Base-by-base conservation (phyloP, 2,888 invertebrate species). In the Monopis laevigella region DNA sequence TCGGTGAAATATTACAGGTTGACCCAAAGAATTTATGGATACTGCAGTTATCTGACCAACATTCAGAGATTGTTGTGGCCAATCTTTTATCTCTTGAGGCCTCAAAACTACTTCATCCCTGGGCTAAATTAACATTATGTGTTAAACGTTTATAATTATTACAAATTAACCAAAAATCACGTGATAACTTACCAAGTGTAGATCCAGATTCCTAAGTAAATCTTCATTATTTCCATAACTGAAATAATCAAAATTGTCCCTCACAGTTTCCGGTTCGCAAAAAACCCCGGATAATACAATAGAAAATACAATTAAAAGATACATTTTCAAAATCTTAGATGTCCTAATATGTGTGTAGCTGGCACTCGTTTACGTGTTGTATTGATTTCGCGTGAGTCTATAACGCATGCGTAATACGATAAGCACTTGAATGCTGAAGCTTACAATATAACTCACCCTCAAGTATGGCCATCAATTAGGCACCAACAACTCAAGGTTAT, bases 11-110 rank as follows among this genome's bases (percentile, higher is more conserved):
- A 96, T 86, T 39, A 93, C 88, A 2, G 94, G 88, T 54, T 91
- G 88, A 13, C 90, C 89, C 39, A 86, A 77, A 3, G 85, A 85
- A 66, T 93, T 92, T 26, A 93, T 88, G 7, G 92, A 87, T n/a
- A 96, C 87, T 6, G 92, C 92, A 19, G 90, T 87, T 45, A 96
- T 88, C 75, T 96, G 92, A 3, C 96, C 95, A 21, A 95, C 81
- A 51, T 85, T 84, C 30, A 86, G 53, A 0, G 82, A 77, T 47
- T 82, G 80, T 47, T 82, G 78, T 0, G 86, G 86, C 86, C 86
- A 86, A 49, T 84, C 82, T 55, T 84, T 83, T 2, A 88, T 85
- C 50, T 86, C 85, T 55, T 84, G 84, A 2, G 88, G 88, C 54
- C 86, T 82, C 32, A 84, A 63, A 2, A 83, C 77, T 45, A 77